Evolutionary conservation across 2,888 invertebrate genomes (phyloP).

Genomic region (Eupithecia centaureata): DNA sequence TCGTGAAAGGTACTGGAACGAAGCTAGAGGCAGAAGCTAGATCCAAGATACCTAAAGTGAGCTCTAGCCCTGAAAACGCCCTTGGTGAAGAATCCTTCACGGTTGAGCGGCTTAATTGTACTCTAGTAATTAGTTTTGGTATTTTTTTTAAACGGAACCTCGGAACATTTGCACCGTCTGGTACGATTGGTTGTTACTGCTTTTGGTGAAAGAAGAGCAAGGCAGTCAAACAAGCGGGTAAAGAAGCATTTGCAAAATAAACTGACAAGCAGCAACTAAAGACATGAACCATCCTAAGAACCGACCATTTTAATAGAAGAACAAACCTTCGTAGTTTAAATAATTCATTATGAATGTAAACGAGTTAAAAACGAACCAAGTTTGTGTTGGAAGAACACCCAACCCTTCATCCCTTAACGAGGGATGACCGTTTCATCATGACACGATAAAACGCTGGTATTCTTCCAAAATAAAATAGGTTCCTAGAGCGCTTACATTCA

Average conservation of each 20-base stretch:
- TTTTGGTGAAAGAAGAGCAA: neutral
- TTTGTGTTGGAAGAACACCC: no score
- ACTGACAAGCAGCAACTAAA: neutral
- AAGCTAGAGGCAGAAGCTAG: neutral
- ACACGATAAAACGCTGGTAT: no score
- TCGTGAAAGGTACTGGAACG: neutral
- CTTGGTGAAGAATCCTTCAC: conserved; percentile 35
- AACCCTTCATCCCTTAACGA: no score
- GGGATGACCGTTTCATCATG: no score
- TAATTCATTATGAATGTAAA: no score
- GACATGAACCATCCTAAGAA: neutral
- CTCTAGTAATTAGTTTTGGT: conserved; percentile 18
- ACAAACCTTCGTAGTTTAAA: no score
- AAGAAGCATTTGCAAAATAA: neutral
- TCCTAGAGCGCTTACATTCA: no score
- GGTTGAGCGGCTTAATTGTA: conserved; percentile 28
- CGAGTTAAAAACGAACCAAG: no score
- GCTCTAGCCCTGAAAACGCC: conserved; percentile 21
- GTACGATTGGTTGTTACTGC: neutral
- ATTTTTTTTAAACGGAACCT: neutral
- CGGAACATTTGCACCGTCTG: neutral
- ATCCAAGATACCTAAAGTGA: neutral
- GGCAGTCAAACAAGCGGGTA: neutral
- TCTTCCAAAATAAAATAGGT: no score
- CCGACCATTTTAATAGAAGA: neutral